phyloP scores from a whole-genome alignment of 2,113 vertebrate genomes.

The Drymodes brunneopygia region DNA sequence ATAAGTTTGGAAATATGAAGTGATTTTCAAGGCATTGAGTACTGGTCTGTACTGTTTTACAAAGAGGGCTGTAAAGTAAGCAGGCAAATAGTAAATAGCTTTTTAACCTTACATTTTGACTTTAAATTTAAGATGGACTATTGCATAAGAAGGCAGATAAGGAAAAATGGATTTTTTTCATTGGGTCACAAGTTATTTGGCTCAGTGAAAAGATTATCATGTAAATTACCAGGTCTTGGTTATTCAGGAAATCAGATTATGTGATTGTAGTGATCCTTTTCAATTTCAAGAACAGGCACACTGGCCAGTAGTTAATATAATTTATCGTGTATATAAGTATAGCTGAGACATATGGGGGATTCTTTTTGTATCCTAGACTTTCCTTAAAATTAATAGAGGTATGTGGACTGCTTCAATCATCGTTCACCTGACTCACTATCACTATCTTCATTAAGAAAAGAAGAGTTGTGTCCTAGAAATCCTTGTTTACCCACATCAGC shows the following conservation, averaged over 20 bases:
- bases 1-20: constrained; percentile 14
- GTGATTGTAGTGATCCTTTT: not conserved
- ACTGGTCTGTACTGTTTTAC: not conserved
- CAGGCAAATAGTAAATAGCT: not conserved
- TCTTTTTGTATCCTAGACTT: not conserved
- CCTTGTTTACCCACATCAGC: not conserved
- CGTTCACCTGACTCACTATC: not conserved
- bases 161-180: not conserved
- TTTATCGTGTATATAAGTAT: not conserved
- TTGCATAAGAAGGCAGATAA: not conserved
- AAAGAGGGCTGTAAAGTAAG: not conserved
- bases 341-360: not conserved
- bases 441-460: not conserved
- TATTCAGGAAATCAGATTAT: not conserved
- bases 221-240: not conserved
- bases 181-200: not conserved
- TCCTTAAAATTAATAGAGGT: not conserved
- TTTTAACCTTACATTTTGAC: not conserved
- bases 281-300: not conserved
- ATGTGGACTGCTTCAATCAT: not conserved
- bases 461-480: not conserved
- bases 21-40: not conserved
- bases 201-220: not conserved
- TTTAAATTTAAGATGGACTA: not conserved
- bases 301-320: not conserved